Evolutionary conservation across 2,888 invertebrate species (phyloP), one percentile per base, ranked within the genome.

Genomic region (Ectobius pallidus): DNA sequence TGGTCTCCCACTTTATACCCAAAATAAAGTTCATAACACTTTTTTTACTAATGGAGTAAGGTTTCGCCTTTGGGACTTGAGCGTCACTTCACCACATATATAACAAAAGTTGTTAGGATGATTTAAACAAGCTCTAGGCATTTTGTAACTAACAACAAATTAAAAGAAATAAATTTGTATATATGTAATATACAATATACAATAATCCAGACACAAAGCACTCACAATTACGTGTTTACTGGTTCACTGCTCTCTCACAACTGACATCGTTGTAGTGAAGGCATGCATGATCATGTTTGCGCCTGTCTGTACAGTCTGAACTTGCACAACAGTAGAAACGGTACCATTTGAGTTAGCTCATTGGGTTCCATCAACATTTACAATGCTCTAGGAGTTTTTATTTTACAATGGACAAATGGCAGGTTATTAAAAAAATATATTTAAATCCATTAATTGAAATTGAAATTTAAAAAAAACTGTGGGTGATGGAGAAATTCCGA

Each of bases 21-120:
- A 63, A 63, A 63, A 63, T 39, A 63, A 22, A 63, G 63, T 63
- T 39, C 34, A 32, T 63, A 63, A 4, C n/a, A n/a, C n/a, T 22
- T 63, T 34, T 63, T 63, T 34, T 3, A 63, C 63, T 42, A 63
- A 39, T 63, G 63, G 63, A 39, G 32, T 63, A 34, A 63, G 22
- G 22, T 42, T 39, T 7, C 18, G 20, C 14, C 20, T 34, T 63
- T n/a, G 63, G 18, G 22, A 22, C 22, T 42, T 63, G 42, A 63
- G 25, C 18, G 22, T 63, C 22, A 34, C 18, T 63, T 63, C 34
- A 34, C 63, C 39, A 42, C 42, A 63, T 11, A 39, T 42, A 65
- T 65, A 65, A 25, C 39, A 20, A 42, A 65, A 39, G 44, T 20
- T 65, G 16, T 39, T 65, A 22, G 65, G 44, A 3, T 65, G 22